These are phyloP conservation scores for Agriopis aurantiaria DNA, from an alignment of 2,888 invertebrate species.

Conservation along the genomic window DNA sequence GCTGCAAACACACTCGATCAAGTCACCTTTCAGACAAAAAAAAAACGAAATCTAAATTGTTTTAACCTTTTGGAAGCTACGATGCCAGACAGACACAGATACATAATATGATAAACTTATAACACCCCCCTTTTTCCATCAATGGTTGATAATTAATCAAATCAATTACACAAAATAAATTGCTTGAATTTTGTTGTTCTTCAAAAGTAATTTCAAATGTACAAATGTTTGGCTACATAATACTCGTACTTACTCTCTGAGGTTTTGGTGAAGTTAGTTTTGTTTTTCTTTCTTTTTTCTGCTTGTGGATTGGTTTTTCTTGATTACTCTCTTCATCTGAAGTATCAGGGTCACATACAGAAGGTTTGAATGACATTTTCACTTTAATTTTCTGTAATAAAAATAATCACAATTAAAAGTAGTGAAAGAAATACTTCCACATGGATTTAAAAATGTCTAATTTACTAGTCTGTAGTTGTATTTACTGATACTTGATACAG, in stretches of 20 bases:
- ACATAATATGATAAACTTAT: too few relatives aligned
- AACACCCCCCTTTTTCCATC: too few relatives aligned
- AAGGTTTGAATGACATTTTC: constrained; percentile 62
- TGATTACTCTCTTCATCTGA: constrained; percentile 75
- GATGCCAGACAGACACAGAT: too few relatives aligned
- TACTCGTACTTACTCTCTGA: constrained; percentile 57
- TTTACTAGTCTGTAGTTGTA: neutral
- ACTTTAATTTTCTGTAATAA: constrained; percentile 66
- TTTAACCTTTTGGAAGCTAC: too few relatives aligned
- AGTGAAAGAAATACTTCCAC: neutral
- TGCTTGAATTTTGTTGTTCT: too few relatives aligned
- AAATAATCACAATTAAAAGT: neutral
- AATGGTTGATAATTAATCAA: too few relatives aligned
- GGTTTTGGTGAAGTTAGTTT: constrained; percentile 70
- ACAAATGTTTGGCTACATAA: neutral
- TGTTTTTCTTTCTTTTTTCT: constrained; percentile 57
- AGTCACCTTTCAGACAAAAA: too few relatives aligned
- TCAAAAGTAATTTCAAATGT: neutral
- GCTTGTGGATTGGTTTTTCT: constrained; percentile 43
- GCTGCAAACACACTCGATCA: too few relatives aligned
- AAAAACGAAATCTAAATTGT: too few relatives aligned
- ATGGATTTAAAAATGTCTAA: neutral
- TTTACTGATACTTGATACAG: neutral
- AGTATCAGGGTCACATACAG: constrained; percentile 86
- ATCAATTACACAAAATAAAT: too few relatives aligned